Evolutionary conservation across 2,113 vertebrate species (phyloP).

Genomic region (Neogobius melanostomus): DNA sequence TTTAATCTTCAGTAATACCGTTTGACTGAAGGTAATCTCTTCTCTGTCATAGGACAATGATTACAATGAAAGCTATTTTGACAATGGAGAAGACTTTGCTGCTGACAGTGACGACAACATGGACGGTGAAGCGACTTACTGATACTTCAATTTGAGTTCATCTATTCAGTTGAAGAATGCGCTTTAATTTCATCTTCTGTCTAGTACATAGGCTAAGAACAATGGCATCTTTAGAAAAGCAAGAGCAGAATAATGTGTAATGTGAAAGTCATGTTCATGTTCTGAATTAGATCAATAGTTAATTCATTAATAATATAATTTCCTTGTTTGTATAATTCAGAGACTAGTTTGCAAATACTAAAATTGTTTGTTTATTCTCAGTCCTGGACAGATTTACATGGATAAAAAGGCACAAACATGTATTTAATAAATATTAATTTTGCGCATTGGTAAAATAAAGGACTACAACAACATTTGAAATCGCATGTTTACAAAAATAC

Average conservation of each 20-base stretch:
- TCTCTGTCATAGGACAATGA: slow-evolving; percentile 81
- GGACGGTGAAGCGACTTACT: slow-evolving; percentile 87
- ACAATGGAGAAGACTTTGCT: slow-evolving; percentile 86
- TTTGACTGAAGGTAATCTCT: background rate
- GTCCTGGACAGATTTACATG: slow-evolving; percentile 63
- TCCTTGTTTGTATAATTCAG: background rate
- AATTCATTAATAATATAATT: background rate
- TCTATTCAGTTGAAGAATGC: background rate
- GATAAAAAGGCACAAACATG: slow-evolving; percentile 75
- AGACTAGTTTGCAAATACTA: slow-evolving; percentile 23
- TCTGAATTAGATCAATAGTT: background rate
- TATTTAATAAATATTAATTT: slow-evolving; percentile 44
- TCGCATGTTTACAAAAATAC: slow-evolving; percentile 42
- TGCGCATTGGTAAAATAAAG: slow-evolving; percentile 54
- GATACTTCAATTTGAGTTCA: slow-evolving; percentile 25
- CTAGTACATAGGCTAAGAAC: no score
- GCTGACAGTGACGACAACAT: slow-evolving; percentile 85
- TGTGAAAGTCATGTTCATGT: background rate
- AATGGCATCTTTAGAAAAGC: background rate
- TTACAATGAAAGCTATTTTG: slow-evolving; percentile 89
- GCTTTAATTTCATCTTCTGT: no score
- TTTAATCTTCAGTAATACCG: background rate
- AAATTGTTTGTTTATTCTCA: slow-evolving; percentile 74
- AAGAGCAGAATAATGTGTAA: background rate
- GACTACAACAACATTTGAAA: slow-evolving; percentile 50